These are phyloP conservation scores for Eretmochelys imbricata DNA, from an alignment of 2,113 vertebrate species.

Conservation along the genomic window DNA sequence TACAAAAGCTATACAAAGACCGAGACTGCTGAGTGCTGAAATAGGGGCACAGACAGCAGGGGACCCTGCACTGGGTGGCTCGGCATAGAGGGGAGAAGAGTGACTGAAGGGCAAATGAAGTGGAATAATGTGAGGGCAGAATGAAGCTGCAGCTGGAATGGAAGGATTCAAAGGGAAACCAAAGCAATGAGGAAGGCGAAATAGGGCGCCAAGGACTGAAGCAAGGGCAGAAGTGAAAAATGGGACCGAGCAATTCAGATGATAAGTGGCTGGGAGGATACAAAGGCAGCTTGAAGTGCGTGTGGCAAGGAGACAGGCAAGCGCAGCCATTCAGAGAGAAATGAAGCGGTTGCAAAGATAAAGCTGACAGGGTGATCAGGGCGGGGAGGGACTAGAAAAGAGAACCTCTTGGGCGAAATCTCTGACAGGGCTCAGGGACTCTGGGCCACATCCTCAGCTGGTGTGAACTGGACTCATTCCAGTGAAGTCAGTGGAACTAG, in stretches of 20 bases:
- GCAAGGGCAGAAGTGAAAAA: not conserved
- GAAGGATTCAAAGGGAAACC: not conserved
- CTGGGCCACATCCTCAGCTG: not conserved
- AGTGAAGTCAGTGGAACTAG: not conserved
- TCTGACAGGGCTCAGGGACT: not conserved
- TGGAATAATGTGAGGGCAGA: not conserved
- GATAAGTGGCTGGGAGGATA: not conserved
- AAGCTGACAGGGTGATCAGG: not conserved
- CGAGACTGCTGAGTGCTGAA: not conserved
- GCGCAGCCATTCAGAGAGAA: not conserved
- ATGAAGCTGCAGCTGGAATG: not conserved
- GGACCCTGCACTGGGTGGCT: not conserved
- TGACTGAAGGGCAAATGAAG: not conserved
- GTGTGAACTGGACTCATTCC: not conserved
- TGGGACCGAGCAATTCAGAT: not conserved
- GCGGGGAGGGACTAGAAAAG: not conserved
- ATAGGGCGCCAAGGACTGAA: not conserved
- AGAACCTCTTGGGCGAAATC: not conserved
- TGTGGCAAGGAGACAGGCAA: not conserved
- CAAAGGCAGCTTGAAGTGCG: not conserved
- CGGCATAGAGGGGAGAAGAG: not conserved
- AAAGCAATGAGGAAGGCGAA: not conserved
- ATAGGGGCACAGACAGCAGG: not conserved
- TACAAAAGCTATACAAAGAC: not conserved
- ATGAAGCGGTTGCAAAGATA: not conserved